Evolutionary conservation across 1,140 invertebrate genomes (phyloP).

Genomic region (Rhizoglyphus robini): DNA sequence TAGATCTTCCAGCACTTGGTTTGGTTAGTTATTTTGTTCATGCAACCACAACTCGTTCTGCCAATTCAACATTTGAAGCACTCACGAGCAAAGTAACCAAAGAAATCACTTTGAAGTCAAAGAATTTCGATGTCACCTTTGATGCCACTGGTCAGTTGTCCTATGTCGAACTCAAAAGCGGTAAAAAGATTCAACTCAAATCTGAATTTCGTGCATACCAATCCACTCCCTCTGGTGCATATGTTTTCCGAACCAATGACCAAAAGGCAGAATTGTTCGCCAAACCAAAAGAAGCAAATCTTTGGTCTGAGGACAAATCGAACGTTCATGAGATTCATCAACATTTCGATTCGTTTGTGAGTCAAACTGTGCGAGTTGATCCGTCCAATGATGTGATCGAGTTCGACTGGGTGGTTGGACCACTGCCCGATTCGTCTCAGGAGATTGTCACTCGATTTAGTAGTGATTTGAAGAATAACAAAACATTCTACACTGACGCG

Average conservation of each 20-base stretch:
- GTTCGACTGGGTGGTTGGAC: constrained; percentile 84
- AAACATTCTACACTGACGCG: constrained; percentile 42
- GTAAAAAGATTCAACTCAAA: constrained; percentile 4
- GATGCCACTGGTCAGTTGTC: constrained; percentile 19
- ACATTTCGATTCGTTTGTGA: constrained; percentile 51
- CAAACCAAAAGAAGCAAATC: constrained; percentile 51
- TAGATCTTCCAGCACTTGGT: constrained; percentile 36
- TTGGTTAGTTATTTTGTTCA: constrained; percentile 33
- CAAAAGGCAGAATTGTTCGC: constrained; percentile 23
- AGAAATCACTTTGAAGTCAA: no score
- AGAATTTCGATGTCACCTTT: constrained; percentile 4
- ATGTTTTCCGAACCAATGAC: constrained; percentile 35
- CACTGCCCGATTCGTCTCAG: constrained; percentile 52
- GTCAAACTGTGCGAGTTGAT: constrained; percentile 63
- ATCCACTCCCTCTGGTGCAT: constrained; percentile 36
- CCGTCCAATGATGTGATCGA: constrained; percentile 50
- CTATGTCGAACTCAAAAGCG: constrained; percentile 26
- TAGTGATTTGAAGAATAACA: constrained; percentile 31
- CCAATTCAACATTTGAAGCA: no score
- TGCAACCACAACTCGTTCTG: constrained; percentile 22
- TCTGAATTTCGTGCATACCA: constrained; percentile 18
- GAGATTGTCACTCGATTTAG: constrained; percentile 39
- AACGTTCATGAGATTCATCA: constrained; percentile 77
- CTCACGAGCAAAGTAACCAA: no score
- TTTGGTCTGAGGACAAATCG: constrained; percentile 58